Conservation (phyloP, 1,140 invertebrate species). For the Pseudomyrmex dendroicus region DNA sequence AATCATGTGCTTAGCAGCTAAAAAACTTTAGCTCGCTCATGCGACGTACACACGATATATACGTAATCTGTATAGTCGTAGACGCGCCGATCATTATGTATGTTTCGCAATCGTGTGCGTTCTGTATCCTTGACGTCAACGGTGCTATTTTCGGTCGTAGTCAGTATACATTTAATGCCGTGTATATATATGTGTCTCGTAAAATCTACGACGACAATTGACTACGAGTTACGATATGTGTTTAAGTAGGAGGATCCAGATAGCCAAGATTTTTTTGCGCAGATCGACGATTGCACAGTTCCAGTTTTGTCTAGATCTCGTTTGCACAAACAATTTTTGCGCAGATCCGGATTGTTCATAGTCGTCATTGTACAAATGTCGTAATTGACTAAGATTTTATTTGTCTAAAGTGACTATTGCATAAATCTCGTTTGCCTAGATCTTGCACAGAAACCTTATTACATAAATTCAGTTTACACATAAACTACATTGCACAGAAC, state of each 20-base stretch:
- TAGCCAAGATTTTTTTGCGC: too few species aligned
- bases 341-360: too few species aligned
- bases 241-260: not conserved
- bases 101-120: conserved; percentile 48
- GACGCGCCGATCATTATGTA: conserved; percentile 35
- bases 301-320: too few species aligned
- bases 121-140: conserved; percentile 77
- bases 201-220: conserved; percentile 51
- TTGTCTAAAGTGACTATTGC: too few species aligned
- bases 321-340: too few species aligned
- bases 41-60: conserved; percentile 16
- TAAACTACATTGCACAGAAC: too few species aligned
- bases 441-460: too few species aligned
- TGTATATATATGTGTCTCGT: conserved; percentile 19
- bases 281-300: too few species aligned
- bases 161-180: conserved; percentile 63
- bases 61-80: conserved; percentile 5
- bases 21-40: conserved; percentile 34
- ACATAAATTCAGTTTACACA: too few species aligned
- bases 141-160: conserved; percentile 75
- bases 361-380: too few species aligned
- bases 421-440: too few species aligned
- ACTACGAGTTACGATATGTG: not conserved
- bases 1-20: not conserved
- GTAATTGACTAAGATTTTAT: too few species aligned